phyloP scores from a whole-genome alignment of 2,888 invertebrate genomes.

The Koerneria pararmatus region DNA sequence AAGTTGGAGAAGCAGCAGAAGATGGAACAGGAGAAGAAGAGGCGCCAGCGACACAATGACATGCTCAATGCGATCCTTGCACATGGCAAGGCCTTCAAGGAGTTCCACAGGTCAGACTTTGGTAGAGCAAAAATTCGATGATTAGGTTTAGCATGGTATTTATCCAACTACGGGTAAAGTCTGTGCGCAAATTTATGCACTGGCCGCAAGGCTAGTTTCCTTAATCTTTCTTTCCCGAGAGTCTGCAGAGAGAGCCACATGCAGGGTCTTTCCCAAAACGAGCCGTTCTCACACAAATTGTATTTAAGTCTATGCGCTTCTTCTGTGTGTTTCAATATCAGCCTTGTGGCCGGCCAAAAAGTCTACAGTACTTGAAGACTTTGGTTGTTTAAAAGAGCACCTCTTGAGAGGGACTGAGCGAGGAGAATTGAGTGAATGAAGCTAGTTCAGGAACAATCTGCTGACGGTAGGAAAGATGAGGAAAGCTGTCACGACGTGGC shows the following conservation, averaged over 20 bases:
- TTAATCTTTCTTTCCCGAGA: conserved; percentile 8
- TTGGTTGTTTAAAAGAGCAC: too few relatives aligned
- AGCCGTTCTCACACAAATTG: too few relatives aligned
- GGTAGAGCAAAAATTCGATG: conserved; percentile 14
- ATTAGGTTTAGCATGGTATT: background rate
- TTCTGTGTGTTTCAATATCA: too few relatives aligned
- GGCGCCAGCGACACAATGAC: conserved; percentile 91
- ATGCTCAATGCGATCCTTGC: conserved; percentile 73
- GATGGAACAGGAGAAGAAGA: conserved; percentile 89
- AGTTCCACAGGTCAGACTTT: conserved; percentile 72
- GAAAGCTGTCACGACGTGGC: conserved; percentile 91
- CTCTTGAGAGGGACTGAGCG: too few relatives aligned
- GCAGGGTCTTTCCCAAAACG: too few relatives aligned
- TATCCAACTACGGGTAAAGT: background rate
- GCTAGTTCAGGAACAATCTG: conserved; percentile 68
- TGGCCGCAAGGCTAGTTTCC: background rate
- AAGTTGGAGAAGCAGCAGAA: conserved; percentile 97
- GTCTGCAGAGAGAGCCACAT: too few relatives aligned
- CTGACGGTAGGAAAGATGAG: conserved; percentile 83
- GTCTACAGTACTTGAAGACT: too few relatives aligned
- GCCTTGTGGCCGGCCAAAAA: too few relatives aligned
- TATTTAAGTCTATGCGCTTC: too few relatives aligned
- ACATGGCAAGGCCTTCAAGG: conserved; percentile 75
- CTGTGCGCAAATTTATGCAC: background rate
- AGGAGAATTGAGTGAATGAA: too few relatives aligned